Evolutionary conservation across 2,797 vertebrate species (phyloP).

Genomic region (Cuculus canorus): DNA sequence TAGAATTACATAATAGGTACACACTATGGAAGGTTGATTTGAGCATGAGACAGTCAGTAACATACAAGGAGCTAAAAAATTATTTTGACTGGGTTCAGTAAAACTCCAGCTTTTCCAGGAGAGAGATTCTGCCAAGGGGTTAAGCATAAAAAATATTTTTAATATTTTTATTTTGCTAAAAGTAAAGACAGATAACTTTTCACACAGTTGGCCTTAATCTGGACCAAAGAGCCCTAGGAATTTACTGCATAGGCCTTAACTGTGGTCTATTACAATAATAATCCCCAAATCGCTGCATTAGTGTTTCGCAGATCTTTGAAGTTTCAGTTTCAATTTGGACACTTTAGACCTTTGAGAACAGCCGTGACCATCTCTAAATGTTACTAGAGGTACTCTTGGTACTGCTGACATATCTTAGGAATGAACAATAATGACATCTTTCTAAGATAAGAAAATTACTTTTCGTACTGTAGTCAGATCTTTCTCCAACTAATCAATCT

Average conservation of each 20-base stretch:
- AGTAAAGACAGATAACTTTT: not conserved
- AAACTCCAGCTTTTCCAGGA: not conserved
- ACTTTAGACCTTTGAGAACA: not conserved
- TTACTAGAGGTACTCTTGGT: not conserved
- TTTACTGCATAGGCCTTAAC: not conserved
- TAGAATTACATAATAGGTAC: not conserved
- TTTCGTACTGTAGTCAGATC: not conserved
- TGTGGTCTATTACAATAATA: not conserved
- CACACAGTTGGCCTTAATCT: not conserved
- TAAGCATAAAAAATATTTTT: not conserved
- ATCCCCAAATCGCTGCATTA: not conserved
- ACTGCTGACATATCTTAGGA: conserved; percentile 18
- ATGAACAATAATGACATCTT: conserved; percentile 20
- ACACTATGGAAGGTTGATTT: not conserved
- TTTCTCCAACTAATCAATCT: conserved; percentile 27
- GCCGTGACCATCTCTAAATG: not conserved
- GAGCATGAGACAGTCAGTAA: not conserved
- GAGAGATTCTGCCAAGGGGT: not conserved
- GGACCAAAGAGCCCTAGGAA: not conserved
- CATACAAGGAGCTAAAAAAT: not conserved
- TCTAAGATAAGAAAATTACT: conserved; percentile 39
- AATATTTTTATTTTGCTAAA: not conserved
- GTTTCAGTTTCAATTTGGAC: not conserved
- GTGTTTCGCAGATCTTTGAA: not conserved
- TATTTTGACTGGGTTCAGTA: not conserved